A percentile compares a stretch with the other conserved stretches of the same genome.
phyloP scores from a whole-genome alignment of 2,888 invertebrate genomes.

The Callyntrura sp. region DNA sequence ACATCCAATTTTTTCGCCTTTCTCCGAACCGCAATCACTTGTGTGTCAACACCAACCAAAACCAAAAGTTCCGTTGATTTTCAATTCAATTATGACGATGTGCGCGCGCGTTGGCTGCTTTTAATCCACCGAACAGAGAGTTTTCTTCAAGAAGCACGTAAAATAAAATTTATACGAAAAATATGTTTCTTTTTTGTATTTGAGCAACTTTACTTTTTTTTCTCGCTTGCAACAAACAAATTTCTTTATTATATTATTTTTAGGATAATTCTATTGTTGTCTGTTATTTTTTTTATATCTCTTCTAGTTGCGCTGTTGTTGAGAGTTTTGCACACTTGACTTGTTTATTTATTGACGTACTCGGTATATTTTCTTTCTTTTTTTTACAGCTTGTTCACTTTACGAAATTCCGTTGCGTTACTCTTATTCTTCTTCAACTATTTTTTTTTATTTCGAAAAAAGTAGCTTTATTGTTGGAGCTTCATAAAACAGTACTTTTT shows the following conservation, averaged over 20 bases:
- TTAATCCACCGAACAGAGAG: conserved; percentile 2
- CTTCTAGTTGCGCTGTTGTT: neutral
- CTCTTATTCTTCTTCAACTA: too few species aligned
- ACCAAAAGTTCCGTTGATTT: conserved; percentile 42
- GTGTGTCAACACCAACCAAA: conserved; percentile 31
- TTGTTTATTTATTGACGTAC: conserved; percentile 53
- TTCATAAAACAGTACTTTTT: conserved; percentile 42
- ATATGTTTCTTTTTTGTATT: neutral
- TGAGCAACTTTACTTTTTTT: conserved; percentile 30
- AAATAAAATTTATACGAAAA: neutral
- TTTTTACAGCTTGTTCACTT: conserved; percentile 30
- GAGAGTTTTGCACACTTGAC: conserved; percentile 66
- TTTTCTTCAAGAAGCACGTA: neutral
- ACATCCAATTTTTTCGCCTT: conserved; percentile 23
- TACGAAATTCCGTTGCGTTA: conserved; percentile 36
- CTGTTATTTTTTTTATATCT: conserved; percentile 21
- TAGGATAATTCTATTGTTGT: neutral
- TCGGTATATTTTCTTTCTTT: conserved; percentile 22
- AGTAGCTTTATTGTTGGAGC: conserved; percentile 38
- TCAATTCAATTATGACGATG: neutral
- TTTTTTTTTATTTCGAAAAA: conserved; percentile 20
- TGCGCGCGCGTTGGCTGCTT: neutral
- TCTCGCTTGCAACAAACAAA: neutral
- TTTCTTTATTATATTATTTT: neutral
- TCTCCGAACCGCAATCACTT: conserved; percentile 42